Conservation (phyloP, 2,888 invertebrate genomes). For the Steromphala cineraria region DNA sequence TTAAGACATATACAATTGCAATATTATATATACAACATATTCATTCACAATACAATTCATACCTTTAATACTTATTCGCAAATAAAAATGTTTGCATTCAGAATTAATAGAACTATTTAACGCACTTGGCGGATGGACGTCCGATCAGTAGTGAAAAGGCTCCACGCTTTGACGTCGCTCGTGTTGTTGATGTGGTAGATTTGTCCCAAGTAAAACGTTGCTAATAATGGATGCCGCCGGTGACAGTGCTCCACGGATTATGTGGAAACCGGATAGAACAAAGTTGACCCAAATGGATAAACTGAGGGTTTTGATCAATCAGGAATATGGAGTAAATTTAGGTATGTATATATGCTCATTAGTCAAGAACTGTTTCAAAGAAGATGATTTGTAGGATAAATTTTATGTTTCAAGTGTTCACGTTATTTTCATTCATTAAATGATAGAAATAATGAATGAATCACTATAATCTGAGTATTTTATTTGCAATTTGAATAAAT, state of each 20-base stretch:
- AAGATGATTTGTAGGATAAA: too few relatives aligned
- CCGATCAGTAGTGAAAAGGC: background rate
- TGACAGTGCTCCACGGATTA: slow-evolving; percentile 40
- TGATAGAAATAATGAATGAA: too few relatives aligned
- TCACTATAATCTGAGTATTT: too few relatives aligned
- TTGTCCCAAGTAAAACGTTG: background rate
- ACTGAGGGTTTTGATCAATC: slow-evolving; percentile 64
- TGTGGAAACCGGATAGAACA: slow-evolving; percentile 66
- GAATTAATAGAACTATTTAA: background rate
- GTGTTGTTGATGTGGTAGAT: slow-evolving; percentile 7
- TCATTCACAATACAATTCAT: too few relatives aligned
- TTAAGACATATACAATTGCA: background rate
- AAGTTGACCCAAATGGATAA: slow-evolving; percentile 65
- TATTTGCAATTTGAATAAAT: too few relatives aligned
- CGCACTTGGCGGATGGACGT: background rate
- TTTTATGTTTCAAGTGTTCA: too few relatives aligned
- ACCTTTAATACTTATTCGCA: background rate
- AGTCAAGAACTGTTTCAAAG: too few relatives aligned
- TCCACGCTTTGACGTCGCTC: background rate
- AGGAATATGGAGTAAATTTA: slow-evolving; percentile 62
- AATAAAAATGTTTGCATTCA: background rate
- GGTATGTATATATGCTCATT: too few relatives aligned
- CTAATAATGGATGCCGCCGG: slow-evolving; percentile 35
- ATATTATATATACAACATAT: too few relatives aligned
- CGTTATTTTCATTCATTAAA: too few relatives aligned